Evolutionary conservation across 2,888 invertebrate genomes (phyloP), one percentile per base, ranked within the genome.

Genomic region (Thalpophila matura): DNA sequence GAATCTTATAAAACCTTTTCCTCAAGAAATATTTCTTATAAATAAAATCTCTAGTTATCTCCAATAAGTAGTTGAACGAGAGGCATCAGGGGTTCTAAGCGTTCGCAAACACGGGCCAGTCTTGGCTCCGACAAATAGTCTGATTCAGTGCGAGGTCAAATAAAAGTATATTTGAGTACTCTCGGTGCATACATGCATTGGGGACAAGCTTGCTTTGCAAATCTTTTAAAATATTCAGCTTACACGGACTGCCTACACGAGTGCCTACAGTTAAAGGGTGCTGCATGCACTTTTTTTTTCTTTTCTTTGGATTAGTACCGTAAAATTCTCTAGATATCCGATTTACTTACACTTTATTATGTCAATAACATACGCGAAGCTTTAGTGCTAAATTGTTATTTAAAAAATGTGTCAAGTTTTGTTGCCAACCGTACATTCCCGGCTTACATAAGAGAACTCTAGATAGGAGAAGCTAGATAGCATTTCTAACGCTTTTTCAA

Each of bases 141-240:
- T 76, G 76, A 83, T 79, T 79, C 73, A 53, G 47, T 46, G 26
- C 79, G 60, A 79, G 72, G 38, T 75, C 79, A 72, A 80, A 80
- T 67, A 74, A 61, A 74, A 74, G 64, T 75, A 63, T 76, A 76
- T 80, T 76, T 66, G 71, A 62, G 56, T 57, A 54, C 60, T 65
- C 60, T 51, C 43, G 57, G 18, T 64, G 72, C 65, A 65, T 72
- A 77, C 79, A 74, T 79, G 73, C 80, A 77, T 49, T 61, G 51
- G 49, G 57, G 59, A 75, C 76, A 66, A 60, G 66, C 62, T 81
- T 78, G 67, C 77, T 78, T 71, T 64, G 70, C 70, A 67, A 77
- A 77, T 77, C 66, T 73, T 74, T 75, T 79, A 64, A 83, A 78
- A 75, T 79, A 81, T 82, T 79, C 75, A 74, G 62, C 74, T 61